Conservation (phyloP, 2,797 vertebrate species). For the Mycteria americana region DNA sequence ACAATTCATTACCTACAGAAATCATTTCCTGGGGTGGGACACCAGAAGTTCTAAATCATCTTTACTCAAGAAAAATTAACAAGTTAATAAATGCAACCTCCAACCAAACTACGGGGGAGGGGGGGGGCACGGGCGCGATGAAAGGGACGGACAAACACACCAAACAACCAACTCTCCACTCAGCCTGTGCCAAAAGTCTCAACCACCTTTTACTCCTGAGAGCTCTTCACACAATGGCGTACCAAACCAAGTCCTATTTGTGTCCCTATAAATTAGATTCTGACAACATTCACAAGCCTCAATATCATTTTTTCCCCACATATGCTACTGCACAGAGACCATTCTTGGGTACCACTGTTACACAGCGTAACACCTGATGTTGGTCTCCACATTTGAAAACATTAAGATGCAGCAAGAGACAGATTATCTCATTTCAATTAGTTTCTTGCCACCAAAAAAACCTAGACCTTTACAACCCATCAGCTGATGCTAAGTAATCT, state of each 20-base stretch:
- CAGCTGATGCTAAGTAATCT: not conserved
- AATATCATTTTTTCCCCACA: not conserved
- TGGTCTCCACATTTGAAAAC: not conserved
- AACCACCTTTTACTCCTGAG: not conserved
- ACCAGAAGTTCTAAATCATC: not conserved
- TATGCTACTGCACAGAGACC: not conserved
- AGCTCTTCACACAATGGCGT: not conserved
- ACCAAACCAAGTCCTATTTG: not conserved
- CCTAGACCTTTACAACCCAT: not conserved
- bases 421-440: not conserved
- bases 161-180: not conserved
- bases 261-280: too few relatives aligned
- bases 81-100: not conserved
- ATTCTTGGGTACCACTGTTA: not conserved
- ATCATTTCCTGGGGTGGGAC: not conserved
- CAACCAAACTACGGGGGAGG: not conserved
- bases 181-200: not conserved
- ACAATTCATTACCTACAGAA: not conserved
- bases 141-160: too few relatives aligned
- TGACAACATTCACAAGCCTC: not conserved
- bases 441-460: not conserved
- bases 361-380: rapidly evolving
- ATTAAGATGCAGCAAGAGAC: not conserved
- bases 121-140: too few relatives aligned
- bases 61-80: not conserved